Base-by-base conservation (phyloP, 2,888 invertebrate genomes). In the Pollenia amentaria region DNA sequence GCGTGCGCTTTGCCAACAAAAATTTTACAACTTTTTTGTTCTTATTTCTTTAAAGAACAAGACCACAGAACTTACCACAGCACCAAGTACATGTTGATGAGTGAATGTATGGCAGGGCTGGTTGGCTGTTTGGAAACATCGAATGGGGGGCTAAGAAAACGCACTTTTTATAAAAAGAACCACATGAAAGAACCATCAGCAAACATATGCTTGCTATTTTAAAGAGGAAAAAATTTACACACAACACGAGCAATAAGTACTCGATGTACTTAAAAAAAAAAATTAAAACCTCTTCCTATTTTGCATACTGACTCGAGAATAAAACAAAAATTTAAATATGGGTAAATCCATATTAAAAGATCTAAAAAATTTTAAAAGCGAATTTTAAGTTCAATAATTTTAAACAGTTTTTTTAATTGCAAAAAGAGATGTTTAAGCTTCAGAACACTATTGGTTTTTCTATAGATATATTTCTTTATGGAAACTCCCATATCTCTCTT, bases 1-100 rank as follows among this genome's bases (percentile, higher is more conserved):
- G 87, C 89, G 84, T 88, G 80, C 83, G 84, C 85, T 81, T 84
- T 70, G 29, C 67, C 21, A 64, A 57, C 16, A 73, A 42, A 57
- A 51, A 72, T 48, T 42, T n/a, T 46, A n/a, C 40, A n/a, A 65
- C 11, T 44, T 48, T 38, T n/a, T 2, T 46, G n/a, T 46, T 7
- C 10, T 64, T 64, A n/a, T 14, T 14, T 44, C n/a, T 48, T n/a
- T 55, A 55, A 10, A 40, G 38, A 72, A 67, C 70, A 42, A 83
- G 57, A 84, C 78, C 84, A 67, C 84, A 78, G 16, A 44, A 60
- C 42, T 42, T 75, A 84, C 84, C 80, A 69, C 81, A 87, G 21
- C 29, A 78, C 29, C 29, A 44, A 73, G 84, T 69, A 67, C 44
- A 73, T 57, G 51, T 29, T 38, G 46, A 65, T 38, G 46, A 65